Conservation (phyloP, 2,888 invertebrate species). For the Cylloceria caligata region DNA sequence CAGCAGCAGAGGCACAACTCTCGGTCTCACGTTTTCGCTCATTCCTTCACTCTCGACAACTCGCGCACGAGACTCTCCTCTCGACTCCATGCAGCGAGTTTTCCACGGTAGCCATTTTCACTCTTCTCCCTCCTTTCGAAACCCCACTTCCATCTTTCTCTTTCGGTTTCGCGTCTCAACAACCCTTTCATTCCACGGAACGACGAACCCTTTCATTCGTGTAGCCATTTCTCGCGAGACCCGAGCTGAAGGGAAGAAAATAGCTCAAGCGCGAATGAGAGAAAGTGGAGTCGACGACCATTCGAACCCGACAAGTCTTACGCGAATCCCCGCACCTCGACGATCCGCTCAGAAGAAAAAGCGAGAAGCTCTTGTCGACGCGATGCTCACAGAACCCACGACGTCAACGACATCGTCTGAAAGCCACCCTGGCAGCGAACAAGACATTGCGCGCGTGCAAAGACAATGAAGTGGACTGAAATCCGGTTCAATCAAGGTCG, state of each 20-base stretch:
- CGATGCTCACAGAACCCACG: slow-evolving; percentile 40
- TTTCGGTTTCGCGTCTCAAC: slow-evolving; percentile 66
- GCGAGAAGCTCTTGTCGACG: slow-evolving; percentile 33
- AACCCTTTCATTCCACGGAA: slow-evolving; percentile 77
- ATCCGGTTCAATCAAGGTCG: neutral
- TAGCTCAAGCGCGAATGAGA: slow-evolving; percentile 31
- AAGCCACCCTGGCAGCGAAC: neutral
- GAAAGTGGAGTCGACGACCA: slow-evolving; percentile 49
- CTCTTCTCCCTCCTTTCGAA: slow-evolving; percentile 29
- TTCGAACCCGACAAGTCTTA: slow-evolving; percentile 51
- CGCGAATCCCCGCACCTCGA: slow-evolving; percentile 28
- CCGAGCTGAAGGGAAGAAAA: slow-evolving; percentile 32
- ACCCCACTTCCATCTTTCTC: slow-evolving; percentile 45
- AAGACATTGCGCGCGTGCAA: neutral
- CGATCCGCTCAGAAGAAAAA: slow-evolving; percentile 29
- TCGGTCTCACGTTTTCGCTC: slow-evolving; percentile 58
- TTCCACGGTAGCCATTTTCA: slow-evolving; percentile 34
- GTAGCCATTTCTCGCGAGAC: slow-evolving; percentile 71
- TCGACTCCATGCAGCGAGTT: slow-evolving; percentile 7
- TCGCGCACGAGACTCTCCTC: slow-evolving; percentile 46
- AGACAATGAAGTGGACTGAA: neutral
- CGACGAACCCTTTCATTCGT: slow-evolving; percentile 75
- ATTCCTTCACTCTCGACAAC: slow-evolving; percentile 59
- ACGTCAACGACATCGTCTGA: slow-evolving; percentile 16
- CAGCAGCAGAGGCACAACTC: slow-evolving; percentile 18